These are phyloP conservation scores for Euphysa ruthae DNA, from an alignment of 30 jellyfish, hydroid and myxozoan species.

Conservation along the genomic window DNA sequence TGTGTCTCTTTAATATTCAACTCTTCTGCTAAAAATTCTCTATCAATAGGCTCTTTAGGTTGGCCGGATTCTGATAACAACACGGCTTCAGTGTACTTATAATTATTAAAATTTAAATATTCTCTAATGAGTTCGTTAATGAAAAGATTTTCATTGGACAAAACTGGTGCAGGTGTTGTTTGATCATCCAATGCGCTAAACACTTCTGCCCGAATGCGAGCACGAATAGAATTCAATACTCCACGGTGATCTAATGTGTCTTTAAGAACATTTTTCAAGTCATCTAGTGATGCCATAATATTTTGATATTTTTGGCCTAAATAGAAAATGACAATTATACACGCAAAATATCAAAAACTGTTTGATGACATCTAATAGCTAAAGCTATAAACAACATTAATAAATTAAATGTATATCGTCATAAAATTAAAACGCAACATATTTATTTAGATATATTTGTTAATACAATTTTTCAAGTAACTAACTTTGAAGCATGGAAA, in stretches of 20 bases:
- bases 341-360: not conserved
- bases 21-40: slow-evolving; percentile 54
- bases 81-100: slow-evolving; percentile 72
- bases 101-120: slow-evolving; percentile 71
- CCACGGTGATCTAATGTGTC: slow-evolving; percentile 91
- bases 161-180: slow-evolving; percentile 65
- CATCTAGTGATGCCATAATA: slow-evolving; percentile 71
- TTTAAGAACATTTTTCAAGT: slow-evolving; percentile 62
- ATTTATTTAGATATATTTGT: not conserved
- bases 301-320: not conserved
- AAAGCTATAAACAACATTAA: not conserved
- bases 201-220: slow-evolving; percentile 95
- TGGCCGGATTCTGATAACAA: slow-evolving; percentile 75
- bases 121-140: slow-evolving; percentile 83
- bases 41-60: slow-evolving; percentile 63
- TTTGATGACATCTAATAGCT: not conserved
- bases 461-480: not conserved
- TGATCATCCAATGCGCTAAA: slow-evolving; percentile 87
- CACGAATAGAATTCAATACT: slow-evolving; percentile 71
- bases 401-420: not conserved
- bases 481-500: too few relatives aligned
- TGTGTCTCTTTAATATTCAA: slow-evolving; percentile 40
- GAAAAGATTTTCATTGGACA: slow-evolving; percentile 73
- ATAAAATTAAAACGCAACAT: not conserved
- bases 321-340: not conserved